Conservation (phyloP, 2,113 vertebrate species). For the Microtus oregoni region DNA sequence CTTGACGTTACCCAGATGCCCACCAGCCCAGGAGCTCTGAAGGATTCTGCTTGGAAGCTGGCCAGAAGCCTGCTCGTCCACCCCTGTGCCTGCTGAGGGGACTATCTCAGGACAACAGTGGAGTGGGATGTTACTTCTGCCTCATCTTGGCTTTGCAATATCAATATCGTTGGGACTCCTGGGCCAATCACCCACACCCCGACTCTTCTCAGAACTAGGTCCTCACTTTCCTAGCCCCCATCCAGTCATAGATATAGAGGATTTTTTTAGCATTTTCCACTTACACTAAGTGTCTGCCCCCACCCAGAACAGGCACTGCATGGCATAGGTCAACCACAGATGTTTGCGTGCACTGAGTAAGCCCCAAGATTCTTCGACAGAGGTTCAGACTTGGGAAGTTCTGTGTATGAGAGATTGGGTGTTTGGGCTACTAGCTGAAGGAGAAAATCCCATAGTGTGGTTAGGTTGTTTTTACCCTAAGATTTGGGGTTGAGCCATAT, state of each 20-base stretch:
- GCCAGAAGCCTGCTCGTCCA: not conserved
- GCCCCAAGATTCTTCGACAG: not conserved
- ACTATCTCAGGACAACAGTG: no score
- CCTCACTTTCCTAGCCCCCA: no score
- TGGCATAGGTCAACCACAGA: no score
- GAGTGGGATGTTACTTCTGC: not conserved
- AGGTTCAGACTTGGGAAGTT: not conserved
- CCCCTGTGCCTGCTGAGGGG: rapidly evolving
- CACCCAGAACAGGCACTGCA: no score
- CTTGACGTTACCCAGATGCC: not conserved
- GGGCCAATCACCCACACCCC: no score
- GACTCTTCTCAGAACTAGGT: no score
- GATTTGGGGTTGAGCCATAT: not conserved
- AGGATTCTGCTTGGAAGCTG: not conserved
- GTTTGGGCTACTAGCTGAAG: not conserved
- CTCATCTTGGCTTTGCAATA: not conserved
- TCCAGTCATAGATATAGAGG: no score
- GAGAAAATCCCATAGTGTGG: not conserved
- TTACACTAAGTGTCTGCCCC: no score
- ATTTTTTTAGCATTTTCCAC: no score
- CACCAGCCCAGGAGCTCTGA: not conserved
- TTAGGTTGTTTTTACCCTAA: not conserved
- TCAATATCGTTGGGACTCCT: no score
- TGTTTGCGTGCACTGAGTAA: not conserved
- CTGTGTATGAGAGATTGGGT: not conserved